Conservation (phyloP, 2,888 invertebrate genomes). For the Augochlorella aurata region DNA sequence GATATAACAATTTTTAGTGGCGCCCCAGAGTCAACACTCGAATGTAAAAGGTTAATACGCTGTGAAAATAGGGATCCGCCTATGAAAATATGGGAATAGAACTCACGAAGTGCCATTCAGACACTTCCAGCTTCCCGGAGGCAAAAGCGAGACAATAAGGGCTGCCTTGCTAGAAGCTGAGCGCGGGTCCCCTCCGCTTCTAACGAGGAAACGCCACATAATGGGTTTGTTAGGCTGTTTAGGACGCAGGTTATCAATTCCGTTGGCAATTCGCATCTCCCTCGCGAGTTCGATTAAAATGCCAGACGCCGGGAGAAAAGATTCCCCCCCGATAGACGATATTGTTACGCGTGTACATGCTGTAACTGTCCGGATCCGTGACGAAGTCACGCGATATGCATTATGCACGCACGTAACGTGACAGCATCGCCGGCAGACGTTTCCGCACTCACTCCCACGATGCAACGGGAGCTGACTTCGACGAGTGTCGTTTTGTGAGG, state of each 20-base stretch:
- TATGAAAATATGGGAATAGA: not conserved
- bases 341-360: conserved; percentile 72
- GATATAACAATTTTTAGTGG: no score
- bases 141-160: not conserved
- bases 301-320: conserved; percentile 62
- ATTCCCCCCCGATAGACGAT: conserved; percentile 66
- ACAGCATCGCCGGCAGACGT: conserved; percentile 60
- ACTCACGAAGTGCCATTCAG: not conserved
- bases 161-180: not conserved
- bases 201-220: conserved; percentile 19
- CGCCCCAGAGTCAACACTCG: no score
- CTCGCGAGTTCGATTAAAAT: conserved; percentile 67
- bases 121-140: not conserved
- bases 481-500: conserved; percentile 62
- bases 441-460: conserved; percentile 71
- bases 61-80: no score
- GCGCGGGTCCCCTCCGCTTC: not conserved
- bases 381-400: conserved; percentile 72
- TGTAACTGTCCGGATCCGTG: conserved; percentile 72
- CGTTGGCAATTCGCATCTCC: conserved; percentile 53
- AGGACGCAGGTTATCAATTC: conserved; percentile 41
- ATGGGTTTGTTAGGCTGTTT: conserved; percentile 56
- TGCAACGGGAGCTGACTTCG: conserved; percentile 42
- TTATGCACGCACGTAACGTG: conserved; percentile 70
- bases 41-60: no score